Conservation (phyloP, 2,797 vertebrate genomes). For the Natrix natrix region DNA sequence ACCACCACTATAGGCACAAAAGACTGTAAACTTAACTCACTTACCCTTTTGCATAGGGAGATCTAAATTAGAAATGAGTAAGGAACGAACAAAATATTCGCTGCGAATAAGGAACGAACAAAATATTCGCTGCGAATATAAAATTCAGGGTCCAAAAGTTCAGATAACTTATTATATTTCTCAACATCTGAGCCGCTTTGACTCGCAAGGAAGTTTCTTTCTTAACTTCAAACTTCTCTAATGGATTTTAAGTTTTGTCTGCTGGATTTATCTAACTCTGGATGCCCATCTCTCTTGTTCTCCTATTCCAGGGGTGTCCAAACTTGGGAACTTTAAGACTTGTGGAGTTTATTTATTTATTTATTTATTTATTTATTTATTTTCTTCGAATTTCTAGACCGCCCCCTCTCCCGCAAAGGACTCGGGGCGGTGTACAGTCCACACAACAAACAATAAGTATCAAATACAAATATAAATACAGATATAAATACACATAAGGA, state of each 20-base stretch:
- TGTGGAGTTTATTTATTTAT: no score
- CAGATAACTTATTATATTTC: not conserved
- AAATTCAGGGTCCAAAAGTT: not conserved
- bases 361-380: no score
- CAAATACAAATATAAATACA: no score
- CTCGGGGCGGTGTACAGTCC: no score
- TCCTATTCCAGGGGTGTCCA: not conserved
- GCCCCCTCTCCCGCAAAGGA: no score
- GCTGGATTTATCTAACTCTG: not conserved
- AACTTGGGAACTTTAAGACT: no score
- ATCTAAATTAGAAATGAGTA: constrained; percentile 7
- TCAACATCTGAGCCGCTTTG: not conserved
- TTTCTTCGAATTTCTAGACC: no score
- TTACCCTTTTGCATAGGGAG: not conserved
- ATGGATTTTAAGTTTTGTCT: not conserved
- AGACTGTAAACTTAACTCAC: not conserved
- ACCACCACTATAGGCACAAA: not conserved
- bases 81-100: not conserved
- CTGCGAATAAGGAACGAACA: not conserved
- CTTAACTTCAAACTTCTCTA: not conserved
- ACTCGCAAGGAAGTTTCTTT: not conserved
- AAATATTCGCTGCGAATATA: not conserved
- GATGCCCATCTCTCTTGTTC: not conserved
- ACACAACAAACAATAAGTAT: no score
- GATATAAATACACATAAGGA: no score